Evolutionary conservation across 2,888 invertebrate species (phyloP).

Genomic region (Lithophane semibrunnea): DNA sequence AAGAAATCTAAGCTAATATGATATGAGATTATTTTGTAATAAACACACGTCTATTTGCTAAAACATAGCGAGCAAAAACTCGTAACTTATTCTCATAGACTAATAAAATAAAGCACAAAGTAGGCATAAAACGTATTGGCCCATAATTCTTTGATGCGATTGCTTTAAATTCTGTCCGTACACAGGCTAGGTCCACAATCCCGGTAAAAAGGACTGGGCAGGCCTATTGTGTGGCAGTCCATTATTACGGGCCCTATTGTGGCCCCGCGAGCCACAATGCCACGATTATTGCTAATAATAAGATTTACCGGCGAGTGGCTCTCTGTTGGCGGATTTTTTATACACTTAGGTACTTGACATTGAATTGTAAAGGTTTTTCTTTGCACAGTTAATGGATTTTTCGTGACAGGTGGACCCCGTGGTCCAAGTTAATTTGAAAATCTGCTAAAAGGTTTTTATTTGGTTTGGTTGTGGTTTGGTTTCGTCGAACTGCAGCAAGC

Average conservation of each 20-base stretch:
- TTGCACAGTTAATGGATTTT: constrained; percentile 38
- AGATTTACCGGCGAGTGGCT: constrained; percentile 68
- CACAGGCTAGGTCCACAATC: constrained; percentile 53
- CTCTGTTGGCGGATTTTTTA: constrained; percentile 43
- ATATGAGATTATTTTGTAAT: constrained; percentile 17
- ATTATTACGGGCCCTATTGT: constrained; percentile 74
- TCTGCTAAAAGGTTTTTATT: constrained; percentile 36
- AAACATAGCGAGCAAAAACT: background rate
- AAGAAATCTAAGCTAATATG: background rate
- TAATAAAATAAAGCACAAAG: constrained; percentile 40
- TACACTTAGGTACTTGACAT: constrained; percentile 57
- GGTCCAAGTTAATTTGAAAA: constrained; percentile 39
- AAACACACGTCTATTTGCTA: constrained; percentile 11
- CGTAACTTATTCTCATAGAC: constrained; percentile 2
- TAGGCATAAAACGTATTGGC: constrained; percentile 35
- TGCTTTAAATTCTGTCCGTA: constrained; percentile 63
- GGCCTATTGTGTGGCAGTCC: constrained; percentile 71
- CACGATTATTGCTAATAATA: constrained; percentile 78
- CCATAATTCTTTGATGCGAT: constrained; percentile 57
- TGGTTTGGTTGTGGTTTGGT: background rate
- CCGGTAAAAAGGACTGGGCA: constrained; percentile 64
- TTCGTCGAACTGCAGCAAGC: background rate
- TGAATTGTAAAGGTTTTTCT: constrained; percentile 62
- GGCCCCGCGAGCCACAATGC: constrained; percentile 70
- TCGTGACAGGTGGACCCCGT: background rate